Percentiles rank a stretch among this genome's conserved stretches.
These are phyloP conservation scores for Hipposideros armiger DNA, from an alignment of 2,113 vertebrate species.

Conservation along the genomic window DNA sequence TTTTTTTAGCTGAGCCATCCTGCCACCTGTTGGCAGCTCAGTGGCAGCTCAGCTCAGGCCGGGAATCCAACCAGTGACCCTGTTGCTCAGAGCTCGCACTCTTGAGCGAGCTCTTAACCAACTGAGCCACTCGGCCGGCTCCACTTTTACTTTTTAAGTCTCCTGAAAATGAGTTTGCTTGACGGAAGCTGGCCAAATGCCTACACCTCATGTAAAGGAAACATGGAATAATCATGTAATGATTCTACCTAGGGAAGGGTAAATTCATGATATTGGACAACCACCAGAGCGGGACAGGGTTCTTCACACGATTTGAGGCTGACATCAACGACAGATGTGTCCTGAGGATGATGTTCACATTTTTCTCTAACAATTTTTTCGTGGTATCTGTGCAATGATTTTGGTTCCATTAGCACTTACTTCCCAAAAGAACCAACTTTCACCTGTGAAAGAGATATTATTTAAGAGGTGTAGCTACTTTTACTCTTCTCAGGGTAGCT, in stretches of 20 bases:
- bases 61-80: too few species aligned
- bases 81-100: too few species aligned
- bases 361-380: neutral
- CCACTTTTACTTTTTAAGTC: neutral
- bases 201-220: neutral
- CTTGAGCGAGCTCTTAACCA: too few species aligned
- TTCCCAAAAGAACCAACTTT: neutral
- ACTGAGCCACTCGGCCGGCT: too few species aligned
- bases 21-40: too few species aligned
- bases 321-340: neutral
- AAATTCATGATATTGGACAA: neutral
- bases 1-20: too few species aligned
- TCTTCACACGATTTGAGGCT: neutral
- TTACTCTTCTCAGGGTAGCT: neutral
- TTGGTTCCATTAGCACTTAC: neutral
- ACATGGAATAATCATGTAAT: neutral
- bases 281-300: neutral
- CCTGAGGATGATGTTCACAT: neutral
- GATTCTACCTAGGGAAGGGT: neutral
- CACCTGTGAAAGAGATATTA: neutral
- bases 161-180: neutral
- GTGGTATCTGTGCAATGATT: neutral
- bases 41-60: too few species aligned
- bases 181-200: neutral
- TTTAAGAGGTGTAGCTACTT: neutral